These are phyloP conservation scores for Phocoena sinus DNA, from an alignment of 2,113 vertebrate species.

Conservation along the genomic window DNA sequence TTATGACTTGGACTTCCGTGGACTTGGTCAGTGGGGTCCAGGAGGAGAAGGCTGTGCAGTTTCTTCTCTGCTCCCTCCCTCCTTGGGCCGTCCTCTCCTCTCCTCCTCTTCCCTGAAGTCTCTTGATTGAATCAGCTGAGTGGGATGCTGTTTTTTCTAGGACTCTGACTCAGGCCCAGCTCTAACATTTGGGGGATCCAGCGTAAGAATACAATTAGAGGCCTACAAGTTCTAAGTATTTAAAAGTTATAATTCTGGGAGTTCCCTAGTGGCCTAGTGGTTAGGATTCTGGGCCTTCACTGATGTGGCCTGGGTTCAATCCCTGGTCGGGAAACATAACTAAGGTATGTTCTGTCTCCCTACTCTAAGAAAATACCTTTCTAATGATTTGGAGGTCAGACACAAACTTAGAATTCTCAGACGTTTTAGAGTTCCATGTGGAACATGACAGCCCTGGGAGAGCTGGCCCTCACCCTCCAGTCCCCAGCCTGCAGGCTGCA, in stretches of 20 bases:
- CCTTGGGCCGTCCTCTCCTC: neutral
- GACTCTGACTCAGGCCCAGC: neutral
- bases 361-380: neutral
- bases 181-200: neutral
- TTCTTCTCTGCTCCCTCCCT: neutral
- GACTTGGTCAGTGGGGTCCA: neutral
- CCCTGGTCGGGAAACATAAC: neutral
- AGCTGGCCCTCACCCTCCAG: neutral
- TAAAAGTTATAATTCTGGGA: neutral
- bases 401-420: neutral
- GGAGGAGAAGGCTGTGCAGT: neutral
- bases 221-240: neutral
- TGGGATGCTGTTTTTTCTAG: neutral
- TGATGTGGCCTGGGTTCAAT: too few relatives aligned
- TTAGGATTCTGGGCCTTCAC: too few relatives aligned
- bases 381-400: neutral
- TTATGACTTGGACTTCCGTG: neutral
- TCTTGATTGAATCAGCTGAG: neutral
- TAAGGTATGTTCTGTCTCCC: neutral
- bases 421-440: neutral
- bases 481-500: neutral
- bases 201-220: neutral
- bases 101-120: too few relatives aligned
- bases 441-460: too few relatives aligned
- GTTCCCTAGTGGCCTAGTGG: too few relatives aligned